A percentile compares a stretch with the other conserved stretches of the same genome.
These are phyloP conservation scores for Baryphthengus martii DNA, from an alignment of 2,113 vertebrate species.

Conservation along the genomic window DNA sequence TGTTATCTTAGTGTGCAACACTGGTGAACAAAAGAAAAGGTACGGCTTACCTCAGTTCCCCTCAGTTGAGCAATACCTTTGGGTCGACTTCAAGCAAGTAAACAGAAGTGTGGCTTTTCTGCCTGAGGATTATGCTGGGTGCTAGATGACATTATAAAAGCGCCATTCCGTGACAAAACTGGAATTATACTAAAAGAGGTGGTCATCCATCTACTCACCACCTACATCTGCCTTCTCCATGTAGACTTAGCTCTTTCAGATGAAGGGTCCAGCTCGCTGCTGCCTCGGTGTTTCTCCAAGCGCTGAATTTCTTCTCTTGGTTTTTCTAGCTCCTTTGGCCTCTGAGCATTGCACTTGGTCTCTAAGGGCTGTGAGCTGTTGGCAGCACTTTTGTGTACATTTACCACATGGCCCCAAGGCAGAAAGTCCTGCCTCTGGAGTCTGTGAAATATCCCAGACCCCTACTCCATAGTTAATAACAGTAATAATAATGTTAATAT, in stretches of 20 bases:
- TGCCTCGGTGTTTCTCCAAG: neutral
- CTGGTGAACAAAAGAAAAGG: neutral
- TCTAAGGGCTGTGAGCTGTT: neutral
- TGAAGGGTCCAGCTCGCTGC: fast-evolving
- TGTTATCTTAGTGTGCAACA: neutral
- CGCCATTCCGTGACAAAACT: neutral
- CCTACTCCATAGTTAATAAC: neutral
- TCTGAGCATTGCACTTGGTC: neutral
- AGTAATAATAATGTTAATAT: neutral
- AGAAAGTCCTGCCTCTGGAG: neutral
- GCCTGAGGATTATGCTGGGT: neutral
- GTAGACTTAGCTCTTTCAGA: neutral
- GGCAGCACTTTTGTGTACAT: neutral
- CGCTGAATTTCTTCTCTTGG: neutral
- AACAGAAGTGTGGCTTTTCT: neutral
- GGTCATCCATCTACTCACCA: neutral
- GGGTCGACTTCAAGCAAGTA: neutral
- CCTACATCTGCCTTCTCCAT: neutral
- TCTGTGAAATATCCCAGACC: conserved; percentile 16
- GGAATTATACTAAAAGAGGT: neutral
- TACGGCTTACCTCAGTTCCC: neutral
- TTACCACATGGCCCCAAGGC: neutral
- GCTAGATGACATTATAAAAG: neutral
- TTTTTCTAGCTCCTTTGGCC: neutral
- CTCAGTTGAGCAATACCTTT: neutral